Evolutionary conservation across 2,797 vertebrate species (phyloP).

Genomic region (Graptemys geographica): DNA sequence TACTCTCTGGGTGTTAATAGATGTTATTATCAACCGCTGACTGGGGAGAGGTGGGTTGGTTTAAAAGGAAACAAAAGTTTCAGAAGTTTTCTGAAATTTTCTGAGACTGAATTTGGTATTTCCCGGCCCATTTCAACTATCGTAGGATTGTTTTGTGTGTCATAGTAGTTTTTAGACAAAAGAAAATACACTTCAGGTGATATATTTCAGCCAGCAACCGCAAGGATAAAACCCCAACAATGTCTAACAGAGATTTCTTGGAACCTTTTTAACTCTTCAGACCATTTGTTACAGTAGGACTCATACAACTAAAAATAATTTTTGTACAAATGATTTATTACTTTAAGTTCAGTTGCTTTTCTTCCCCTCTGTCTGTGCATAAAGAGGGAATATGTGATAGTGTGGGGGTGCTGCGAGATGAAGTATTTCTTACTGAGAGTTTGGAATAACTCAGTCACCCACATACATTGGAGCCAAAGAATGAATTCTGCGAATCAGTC

Average conservation of each 20-base stretch:
- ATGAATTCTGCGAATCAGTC: background rate
- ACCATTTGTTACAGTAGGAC: background rate
- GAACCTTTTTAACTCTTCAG: background rate
- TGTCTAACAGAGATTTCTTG: background rate
- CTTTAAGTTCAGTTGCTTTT: background rate
- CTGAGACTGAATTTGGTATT: background rate
- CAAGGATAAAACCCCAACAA: background rate
- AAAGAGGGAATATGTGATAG: background rate
- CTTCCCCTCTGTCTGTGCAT: background rate
- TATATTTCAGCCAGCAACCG: background rate
- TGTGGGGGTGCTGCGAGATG: background rate
- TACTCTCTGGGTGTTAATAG: background rate
- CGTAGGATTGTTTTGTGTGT: background rate
- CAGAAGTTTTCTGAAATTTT: background rate
- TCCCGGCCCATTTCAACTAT: background rate
- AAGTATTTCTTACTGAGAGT: background rate
- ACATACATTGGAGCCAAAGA: background rate
- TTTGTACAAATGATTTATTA: background rate
- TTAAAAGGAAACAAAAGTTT: background rate
- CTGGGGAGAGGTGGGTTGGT: background rate
- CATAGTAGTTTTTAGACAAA: background rate
- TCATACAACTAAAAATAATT: background rate
- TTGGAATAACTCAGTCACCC: too few relatives aligned
- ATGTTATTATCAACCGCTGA: background rate
- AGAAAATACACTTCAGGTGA: background rate